Base-by-base conservation (phyloP, 2,113 vertebrate species). In the Eurypyga helias region DNA sequence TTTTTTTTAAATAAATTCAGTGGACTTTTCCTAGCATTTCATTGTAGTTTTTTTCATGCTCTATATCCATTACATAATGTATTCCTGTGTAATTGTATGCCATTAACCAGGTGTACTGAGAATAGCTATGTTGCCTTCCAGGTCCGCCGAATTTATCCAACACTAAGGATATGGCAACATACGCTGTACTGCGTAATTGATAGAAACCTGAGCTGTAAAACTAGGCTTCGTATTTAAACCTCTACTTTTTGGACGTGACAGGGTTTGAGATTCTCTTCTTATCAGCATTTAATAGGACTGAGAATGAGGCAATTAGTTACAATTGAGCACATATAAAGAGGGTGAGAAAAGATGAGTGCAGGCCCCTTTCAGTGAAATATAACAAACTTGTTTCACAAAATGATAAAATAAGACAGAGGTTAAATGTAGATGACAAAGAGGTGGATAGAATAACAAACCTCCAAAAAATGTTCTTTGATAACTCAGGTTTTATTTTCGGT, bases 151-250 rank as follows among this genome's bases (percentile, higher is more conserved):
- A 66, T 86, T 86, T 60, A 64, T 78, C 49, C 55, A 84, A 52
- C 26, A 76, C 13, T 34, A 60, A 78, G 17, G 12, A 57, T 65
- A 48, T 45, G 51, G 43, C 31, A 96, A 26, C 12, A 31, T 26
- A 36, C 51, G 60, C 16, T 0, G 0, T 52, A 33, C 25, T 84
- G 17, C 3, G 0, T 18, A 75, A 72, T 81, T 75, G 81, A 55
- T 29, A 54, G 64, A 66, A 86, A 81, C 43, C 13, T 21, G 36
- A 90, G 29, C 17, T 38, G 43, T 28, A 84, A 73, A 94, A 54
- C 36, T 49, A 31, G 41, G 52, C n/a, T 77, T 66, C 52, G 62
- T 6, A 55, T 78, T 83, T 70, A 94, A 94, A 81, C 11, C 10
- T 81, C 58, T 67, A 11, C 3, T 28, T 73, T 91, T 64, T 81